Base-by-base conservation (phyloP, 2,888 invertebrate species). In the Agrilus cyanescens region DNA sequence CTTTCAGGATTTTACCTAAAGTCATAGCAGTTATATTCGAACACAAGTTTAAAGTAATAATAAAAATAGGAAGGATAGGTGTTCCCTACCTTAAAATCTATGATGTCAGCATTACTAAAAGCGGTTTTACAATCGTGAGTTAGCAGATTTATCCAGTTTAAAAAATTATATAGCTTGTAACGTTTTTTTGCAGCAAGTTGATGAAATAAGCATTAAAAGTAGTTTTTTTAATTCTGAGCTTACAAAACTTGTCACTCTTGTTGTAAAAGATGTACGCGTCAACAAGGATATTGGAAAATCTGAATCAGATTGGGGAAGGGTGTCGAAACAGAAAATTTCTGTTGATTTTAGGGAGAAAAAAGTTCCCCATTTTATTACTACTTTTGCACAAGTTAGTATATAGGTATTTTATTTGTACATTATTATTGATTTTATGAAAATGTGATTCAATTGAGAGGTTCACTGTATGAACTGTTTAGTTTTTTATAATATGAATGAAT, bases 211-310 rank as follows among this genome's bases (percentile, higher is more conserved):
- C 49, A 75, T 90, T 51, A 79, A 85, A 41, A 90, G 89, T 61
- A 90, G 88, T 66, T 82, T 88, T 59, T 79, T 90, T 53, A 90
- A 87, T 62, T 87, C 88, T 2, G 89, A 89, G 53, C 83, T 89
- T 40, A 86, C 85, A 15, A 90, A 90, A 63, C 65, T 89, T 12
- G 69, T 90, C 4, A 85, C 86, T 3, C 79, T 90, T 14, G 79
- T 86, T n/a, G 80, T 88, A 50, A 76, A 77, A 47, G 85, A 87
- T 60, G 80, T 88, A 3, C 75, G 85, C 49, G 75, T 90, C 43
- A 85, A 86, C 54, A 85, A 87, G 63, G 82, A 85, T 68, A 78
- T 83, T 36, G 55, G 56, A 30, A 53, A 51, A 32, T 36, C 43
- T 39, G 44, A 48, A 29, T 12, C 36, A 12, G 10, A n/a, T 15